Evolutionary conservation across 2,797 vertebrate species (phyloP).

Genomic region (Vireo griseus): DNA sequence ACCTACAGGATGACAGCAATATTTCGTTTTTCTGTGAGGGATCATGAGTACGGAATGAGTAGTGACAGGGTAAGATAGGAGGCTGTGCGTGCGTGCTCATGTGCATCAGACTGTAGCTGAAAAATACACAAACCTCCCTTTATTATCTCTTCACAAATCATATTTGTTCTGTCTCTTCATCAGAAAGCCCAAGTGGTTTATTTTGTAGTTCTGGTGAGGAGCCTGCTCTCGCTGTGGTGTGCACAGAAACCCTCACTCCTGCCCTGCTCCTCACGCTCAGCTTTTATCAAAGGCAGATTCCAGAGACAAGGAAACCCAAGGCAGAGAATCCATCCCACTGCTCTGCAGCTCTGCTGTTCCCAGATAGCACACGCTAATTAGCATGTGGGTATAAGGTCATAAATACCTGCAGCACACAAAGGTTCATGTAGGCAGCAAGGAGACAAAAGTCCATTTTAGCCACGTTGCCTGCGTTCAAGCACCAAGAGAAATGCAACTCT

Average conservation of each 20-base stretch:
- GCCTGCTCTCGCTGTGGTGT: not conserved
- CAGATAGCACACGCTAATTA: not conserved
- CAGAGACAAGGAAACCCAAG: not conserved
- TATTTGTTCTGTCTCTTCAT: not conserved
- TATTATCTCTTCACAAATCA: not conserved
- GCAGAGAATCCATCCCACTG: not conserved
- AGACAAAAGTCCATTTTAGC: not conserved
- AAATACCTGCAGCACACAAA: not conserved
- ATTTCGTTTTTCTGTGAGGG: not conserved
- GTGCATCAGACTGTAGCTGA: not conserved
- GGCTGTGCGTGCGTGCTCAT: accelerated
- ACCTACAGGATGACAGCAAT: not conserved
- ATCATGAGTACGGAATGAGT: not conserved
- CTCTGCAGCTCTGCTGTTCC: not conserved
- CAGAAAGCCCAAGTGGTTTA: not conserved
- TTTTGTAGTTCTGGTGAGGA: not conserved
- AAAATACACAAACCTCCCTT: not conserved
- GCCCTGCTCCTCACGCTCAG: not conserved
- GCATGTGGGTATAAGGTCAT: not conserved
- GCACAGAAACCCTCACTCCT: not conserved
- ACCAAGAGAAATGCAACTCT: not conserved
- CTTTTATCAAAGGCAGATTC: not conserved
- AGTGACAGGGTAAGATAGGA: not conserved
- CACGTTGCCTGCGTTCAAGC: not conserved
- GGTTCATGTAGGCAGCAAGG: not conserved